Evolutionary conservation across 2,888 invertebrate species (phyloP), one percentile per base, ranked within the genome.

Genomic region (Drosophila quinaria): DNA sequence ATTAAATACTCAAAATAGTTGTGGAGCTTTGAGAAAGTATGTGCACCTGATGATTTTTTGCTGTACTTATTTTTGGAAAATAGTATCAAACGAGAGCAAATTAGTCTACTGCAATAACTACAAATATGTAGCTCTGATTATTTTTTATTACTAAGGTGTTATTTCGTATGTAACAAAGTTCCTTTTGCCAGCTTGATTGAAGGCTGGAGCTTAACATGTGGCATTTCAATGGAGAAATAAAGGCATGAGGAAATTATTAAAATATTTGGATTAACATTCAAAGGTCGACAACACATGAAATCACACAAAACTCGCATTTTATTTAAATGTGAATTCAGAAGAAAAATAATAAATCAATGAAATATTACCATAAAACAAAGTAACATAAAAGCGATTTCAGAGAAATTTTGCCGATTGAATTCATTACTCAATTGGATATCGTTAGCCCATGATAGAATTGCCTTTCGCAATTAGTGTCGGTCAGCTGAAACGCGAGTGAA

Each of bases 391-490:
- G 46, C 13, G 25, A 2, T 25, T 46, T 3, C 13, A 3, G 10
- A 29, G 4, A 1, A 3, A 4, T 19, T 15, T 47, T 31, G 15
- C 2, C 17, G 2, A 47, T 47, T 31, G 11, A 31, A 47, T 47
- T 15, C 4, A 3, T 39, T 15, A 9, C 41, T 10, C 4, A 1
- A n/a, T 17, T 4, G 11, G 11, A 19, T n/a, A 31, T 9, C 10
- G 25, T 8, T 17, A 29, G 25, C 37, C 29, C 15, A 15, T 50
- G 65, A 70, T 81, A 73, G 52, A 50, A 63, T 62, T 55, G 15
- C 61, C 66, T 17, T 65, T 67, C 25, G 69, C 80, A 75, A 79
- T 84, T 79, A 67, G 60, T 47, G 49, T n/a, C n/a, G 42, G 39
- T 25, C 65, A 65, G 50, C 59, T 64, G 25, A 41, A 77, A 56